Evolutionary conservation across 2,797 vertebrate species (phyloP).

Genomic region (Cheirogaleus major): DNA sequence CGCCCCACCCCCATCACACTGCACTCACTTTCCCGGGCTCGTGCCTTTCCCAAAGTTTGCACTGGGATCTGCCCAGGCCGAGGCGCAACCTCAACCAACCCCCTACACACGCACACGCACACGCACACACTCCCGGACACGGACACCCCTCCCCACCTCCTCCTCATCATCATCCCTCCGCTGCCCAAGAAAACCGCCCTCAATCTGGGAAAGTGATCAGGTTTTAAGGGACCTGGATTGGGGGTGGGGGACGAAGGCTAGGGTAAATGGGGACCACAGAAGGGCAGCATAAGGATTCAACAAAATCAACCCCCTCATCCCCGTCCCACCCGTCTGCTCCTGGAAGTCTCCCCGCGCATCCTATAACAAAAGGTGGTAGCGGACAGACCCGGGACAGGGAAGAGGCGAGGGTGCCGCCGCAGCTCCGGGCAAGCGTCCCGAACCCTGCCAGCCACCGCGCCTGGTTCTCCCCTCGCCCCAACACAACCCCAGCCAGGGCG

Average conservation of each 20-base stretch:
- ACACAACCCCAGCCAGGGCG: neutral
- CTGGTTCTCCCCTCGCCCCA: neutral
- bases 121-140: too few relatives aligned
- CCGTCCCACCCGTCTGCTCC: neutral
- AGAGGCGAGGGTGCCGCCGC: neutral
- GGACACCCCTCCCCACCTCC: neutral
- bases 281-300: conserved; percentile 36
- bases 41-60: conserved; percentile 68
- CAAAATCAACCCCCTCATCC: neutral
- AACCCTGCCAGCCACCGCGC: neutral
- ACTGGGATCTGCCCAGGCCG: neutral
- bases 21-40: conserved; percentile 33
- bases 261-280: conserved; percentile 37
- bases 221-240: conserved; percentile 66
- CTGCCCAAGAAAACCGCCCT: conserved; percentile 46
- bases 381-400: neutral
- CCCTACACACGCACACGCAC: neutral
- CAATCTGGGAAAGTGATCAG: conserved; percentile 78
- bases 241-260: conserved; percentile 34
- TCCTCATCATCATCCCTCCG: neutral
- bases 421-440: neutral
- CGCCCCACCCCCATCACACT: conserved; percentile 23
- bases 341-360: neutral
- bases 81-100: neutral
- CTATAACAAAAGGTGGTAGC: conserved; percentile 62